Percentiles rank a stretch among this genome's conserved stretches.
These are phyloP conservation scores for Incurvaria masculella DNA, from an alignment of 2,888 invertebrate species.

Conservation along the genomic window DNA sequence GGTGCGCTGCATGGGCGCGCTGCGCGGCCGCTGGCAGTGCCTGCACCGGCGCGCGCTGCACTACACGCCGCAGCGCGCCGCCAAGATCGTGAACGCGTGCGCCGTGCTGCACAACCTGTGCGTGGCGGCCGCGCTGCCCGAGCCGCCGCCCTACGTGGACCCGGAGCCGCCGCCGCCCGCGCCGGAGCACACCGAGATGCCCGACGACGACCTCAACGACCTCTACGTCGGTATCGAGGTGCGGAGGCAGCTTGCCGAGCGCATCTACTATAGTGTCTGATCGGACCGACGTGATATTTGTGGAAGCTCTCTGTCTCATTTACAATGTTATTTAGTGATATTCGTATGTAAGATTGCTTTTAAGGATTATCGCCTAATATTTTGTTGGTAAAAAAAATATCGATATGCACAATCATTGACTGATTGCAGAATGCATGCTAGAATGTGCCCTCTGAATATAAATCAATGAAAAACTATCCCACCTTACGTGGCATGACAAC, in stretches of 20 bases:
- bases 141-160: constrained; percentile 24
- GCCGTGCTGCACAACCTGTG: constrained; percentile 32
- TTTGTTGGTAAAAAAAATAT: too few relatives aligned
- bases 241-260: constrained; percentile 29
- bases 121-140: constrained; percentile 24
- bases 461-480: too few relatives aligned
- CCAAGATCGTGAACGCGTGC: constrained; percentile 36
- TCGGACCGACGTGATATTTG: too few relatives aligned
- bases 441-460: too few relatives aligned
- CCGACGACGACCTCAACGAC: constrained; percentile 32
- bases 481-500: too few relatives aligned
- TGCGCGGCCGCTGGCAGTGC: constrained; percentile 32
- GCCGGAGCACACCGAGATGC: constrained; percentile 28
- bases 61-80: constrained; percentile 31
- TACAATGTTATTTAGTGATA: too few relatives aligned
- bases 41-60: constrained; percentile 29
- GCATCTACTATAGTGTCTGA: constrained; percentile 31
- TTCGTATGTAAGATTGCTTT: too few relatives aligned
- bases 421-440: too few relatives aligned
- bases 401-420: too few relatives aligned
- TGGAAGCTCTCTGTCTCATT: too few relatives aligned
- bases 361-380: too few relatives aligned
- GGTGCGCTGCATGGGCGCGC: constrained; percentile 27
- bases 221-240: constrained; percentile 32
- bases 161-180: constrained; percentile 21